Evolutionary conservation across 2,797 vertebrate species (phyloP).

Genomic region (Morelia viridis): DNA sequence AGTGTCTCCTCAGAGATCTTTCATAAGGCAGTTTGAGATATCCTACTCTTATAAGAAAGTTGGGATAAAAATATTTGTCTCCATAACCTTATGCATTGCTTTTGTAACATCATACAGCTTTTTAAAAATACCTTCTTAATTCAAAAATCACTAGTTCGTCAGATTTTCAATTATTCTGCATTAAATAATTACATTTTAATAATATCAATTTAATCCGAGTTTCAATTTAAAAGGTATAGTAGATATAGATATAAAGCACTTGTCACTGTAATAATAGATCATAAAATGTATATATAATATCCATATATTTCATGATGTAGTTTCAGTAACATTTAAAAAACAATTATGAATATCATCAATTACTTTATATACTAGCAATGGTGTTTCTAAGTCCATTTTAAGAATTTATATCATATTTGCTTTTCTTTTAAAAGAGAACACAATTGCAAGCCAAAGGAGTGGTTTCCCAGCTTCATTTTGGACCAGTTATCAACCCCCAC

Average conservation of each 20-base stretch:
- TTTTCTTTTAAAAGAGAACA: slow-evolving; percentile 77
- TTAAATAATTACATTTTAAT: background rate
- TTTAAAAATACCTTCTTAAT: background rate
- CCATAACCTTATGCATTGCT: slow-evolving; percentile 38
- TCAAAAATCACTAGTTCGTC: background rate
- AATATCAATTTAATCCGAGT: background rate
- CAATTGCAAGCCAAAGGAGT: slow-evolving; percentile 81
- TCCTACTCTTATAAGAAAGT: slow-evolving; percentile 38
- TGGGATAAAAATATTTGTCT: slow-evolving; percentile 58
- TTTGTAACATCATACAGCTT: background rate
- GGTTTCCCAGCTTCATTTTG: slow-evolving; percentile 84
- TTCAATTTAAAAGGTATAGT: background rate
- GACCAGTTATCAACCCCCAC: slow-evolving; percentile 87
- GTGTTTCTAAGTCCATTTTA: background rate
- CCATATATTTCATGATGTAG: background rate
- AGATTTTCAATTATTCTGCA: slow-evolving; percentile 1
- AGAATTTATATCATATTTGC: background rate
- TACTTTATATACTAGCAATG: background rate
- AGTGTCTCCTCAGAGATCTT: background rate
- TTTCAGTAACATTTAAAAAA: background rate
- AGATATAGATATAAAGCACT: background rate
- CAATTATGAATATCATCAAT: background rate
- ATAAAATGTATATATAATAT: too few species aligned
- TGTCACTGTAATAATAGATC: background rate
- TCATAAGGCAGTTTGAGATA: background rate